These are phyloP conservation scores for Rhagonycha lutea DNA, from an alignment of 2,888 invertebrate genomes.

Conservation along the genomic window DNA sequence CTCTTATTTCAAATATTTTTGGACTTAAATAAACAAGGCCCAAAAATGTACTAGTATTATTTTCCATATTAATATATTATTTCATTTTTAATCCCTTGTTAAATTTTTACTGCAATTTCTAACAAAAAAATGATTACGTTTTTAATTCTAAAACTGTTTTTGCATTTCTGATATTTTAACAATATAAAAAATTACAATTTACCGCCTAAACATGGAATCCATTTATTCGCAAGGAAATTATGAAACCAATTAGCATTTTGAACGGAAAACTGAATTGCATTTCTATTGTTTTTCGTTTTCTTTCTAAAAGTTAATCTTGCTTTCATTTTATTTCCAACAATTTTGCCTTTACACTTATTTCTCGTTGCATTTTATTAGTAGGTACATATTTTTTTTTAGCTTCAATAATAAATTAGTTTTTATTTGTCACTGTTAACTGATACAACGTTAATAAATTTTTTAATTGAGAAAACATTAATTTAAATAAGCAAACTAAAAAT, in stretches of 20 bases:
- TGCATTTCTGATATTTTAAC: neutral
- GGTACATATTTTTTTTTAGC: neutral
- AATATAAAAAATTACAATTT: no score
- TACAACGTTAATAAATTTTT: neutral
- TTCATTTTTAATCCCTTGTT: no score
- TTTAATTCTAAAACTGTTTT: neutral
- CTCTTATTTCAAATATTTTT: no score
- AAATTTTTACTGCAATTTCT: no score
- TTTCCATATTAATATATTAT: no score
- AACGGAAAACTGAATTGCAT: neutral
- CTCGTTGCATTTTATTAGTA: neutral
- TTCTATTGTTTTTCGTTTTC: neutral
- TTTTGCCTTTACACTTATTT: neutral
- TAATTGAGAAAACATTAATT: neutral
- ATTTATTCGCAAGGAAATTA: neutral
- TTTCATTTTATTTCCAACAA: neutral
- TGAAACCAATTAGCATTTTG: neutral
- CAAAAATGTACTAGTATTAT: no score
- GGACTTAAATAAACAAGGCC: no score
- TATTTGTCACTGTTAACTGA: neutral
- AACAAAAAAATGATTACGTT: neutral
- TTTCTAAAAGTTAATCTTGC: neutral
- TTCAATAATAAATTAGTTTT: neutral
- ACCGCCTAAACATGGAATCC: neutral
- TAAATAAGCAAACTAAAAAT: neutral